Conservation (phyloP, 1,140 invertebrate genomes). For the Drosophila novamexicana region DNA sequence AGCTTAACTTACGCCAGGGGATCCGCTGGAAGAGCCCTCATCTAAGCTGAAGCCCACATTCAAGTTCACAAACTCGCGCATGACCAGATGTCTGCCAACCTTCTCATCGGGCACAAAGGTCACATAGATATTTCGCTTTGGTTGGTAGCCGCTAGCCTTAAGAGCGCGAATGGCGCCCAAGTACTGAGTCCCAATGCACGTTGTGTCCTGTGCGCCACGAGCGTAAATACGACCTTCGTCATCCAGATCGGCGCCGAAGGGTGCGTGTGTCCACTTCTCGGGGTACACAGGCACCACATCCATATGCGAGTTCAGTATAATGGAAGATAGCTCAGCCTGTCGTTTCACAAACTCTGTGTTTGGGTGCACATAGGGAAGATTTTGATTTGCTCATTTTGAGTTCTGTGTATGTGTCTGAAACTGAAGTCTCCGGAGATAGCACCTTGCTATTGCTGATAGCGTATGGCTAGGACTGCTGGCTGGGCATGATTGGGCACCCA, state of each 20-base stretch:
- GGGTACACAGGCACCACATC: conserved; percentile 93
- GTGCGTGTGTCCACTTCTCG: conserved; percentile 87
- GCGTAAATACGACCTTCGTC: conserved; percentile 91
- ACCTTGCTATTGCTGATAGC: not conserved
- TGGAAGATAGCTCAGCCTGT: conserved; percentile 87
- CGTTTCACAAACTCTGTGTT: conserved; percentile 88
- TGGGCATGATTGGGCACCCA: not conserved
- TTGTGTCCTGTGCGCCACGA: conserved; percentile 90
- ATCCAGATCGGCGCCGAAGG: conserved; percentile 90
- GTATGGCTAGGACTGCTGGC: not conserved
- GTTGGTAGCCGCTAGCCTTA: conserved; percentile 86
- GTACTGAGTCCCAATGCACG: conserved; percentile 76
- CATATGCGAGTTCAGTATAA: conserved; percentile 94
- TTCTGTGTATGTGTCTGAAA: too few relatives aligned
- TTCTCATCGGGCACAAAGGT: conserved; percentile 96
- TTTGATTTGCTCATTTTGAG: conserved; percentile 87
- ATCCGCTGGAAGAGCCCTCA: conserved; percentile 91
- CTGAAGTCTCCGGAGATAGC: too few relatives aligned
- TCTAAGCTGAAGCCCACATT: conserved; percentile 96
- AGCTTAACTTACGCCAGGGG: conserved; percentile 86
- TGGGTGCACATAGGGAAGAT: conserved; percentile 93
- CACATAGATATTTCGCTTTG: conserved; percentile 90
- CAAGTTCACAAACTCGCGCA: conserved; percentile 92
- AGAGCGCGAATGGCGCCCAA: conserved; percentile 90
- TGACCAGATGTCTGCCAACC: conserved; percentile 93